Base-by-base conservation (phyloP, 2,888 invertebrate genomes). In the Brenthis daphne region DNA sequence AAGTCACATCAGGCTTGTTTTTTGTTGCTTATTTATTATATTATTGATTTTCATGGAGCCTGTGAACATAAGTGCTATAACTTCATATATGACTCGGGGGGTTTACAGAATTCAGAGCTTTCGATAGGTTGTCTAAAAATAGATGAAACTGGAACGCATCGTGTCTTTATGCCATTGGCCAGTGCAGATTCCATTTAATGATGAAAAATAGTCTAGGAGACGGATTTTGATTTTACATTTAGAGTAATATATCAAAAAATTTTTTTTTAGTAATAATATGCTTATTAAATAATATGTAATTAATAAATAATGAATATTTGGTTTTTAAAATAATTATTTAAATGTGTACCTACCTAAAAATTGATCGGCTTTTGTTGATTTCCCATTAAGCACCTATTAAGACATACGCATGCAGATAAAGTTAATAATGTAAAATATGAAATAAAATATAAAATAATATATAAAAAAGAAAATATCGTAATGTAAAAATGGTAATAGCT, bases 71-170 rank as follows among this genome's bases (percentile, higher is more conserved):
- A 11, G 0, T 4, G 14, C 55, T 48, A 37, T 55, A 29, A 20
- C 11, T n/a, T 13, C 16, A 48, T 37, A 53, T 14, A 24, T 20
- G 20, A 1, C 13, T 37, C 16, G 16, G 33, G 53, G 37, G 13
- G 37, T 16, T 63, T 63, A 53, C 33, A 63, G 37, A 33, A 53
- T 53, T 33, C 20, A 13, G 53, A 37, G 61, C 63, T 63, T 20
- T 20, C 43, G 53, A 63, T 63, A 63, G 63, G 63, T 63, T 53
- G 63, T 43, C 16, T 63, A 63, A 63, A 63, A 54, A 53, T 54
- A 63, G 16, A 16, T 53, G 14, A 43, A 43, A 51, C 43, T 54
- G 6, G 6, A 61, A 12, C 1, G 3, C 33, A 16, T n/a, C 37
- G 11, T 16, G 53, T 51, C 20, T 3, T 63, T 43, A 11, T 54